A percentile compares a stretch with the other conserved stretches of the same genome.
Conservation (phyloP, 2,888 invertebrate species). For the Hylaea fasciaria region DNA sequence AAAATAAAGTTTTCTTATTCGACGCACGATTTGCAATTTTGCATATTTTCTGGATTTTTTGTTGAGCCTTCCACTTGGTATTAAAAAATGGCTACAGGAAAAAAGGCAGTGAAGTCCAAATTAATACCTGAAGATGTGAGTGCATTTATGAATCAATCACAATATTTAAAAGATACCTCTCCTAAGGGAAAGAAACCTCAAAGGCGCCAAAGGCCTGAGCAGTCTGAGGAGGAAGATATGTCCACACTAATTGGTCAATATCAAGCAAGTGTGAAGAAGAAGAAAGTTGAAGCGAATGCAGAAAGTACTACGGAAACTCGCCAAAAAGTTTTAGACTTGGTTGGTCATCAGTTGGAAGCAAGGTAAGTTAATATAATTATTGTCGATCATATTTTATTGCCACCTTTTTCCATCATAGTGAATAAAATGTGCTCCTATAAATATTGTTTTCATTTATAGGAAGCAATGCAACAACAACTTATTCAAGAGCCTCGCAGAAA, state of each 20-base stretch:
- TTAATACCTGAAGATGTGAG: constrained; percentile 60
- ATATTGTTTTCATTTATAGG: constrained; percentile 50
- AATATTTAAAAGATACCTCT: constrained; percentile 58
- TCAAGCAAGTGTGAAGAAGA: constrained; percentile 59
- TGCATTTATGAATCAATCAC: constrained; percentile 62
- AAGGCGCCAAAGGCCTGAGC: constrained; percentile 55
- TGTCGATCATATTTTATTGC: background rate
- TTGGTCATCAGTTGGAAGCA: constrained; percentile 62
- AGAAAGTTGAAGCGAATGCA: constrained; percentile 54
- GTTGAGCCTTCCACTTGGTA: background rate
- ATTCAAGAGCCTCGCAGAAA: constrained; percentile 60
- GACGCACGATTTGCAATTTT: background rate
- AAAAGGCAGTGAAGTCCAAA: constrained; percentile 61
- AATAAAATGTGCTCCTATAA: background rate
- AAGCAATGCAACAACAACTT: constrained; percentile 63
- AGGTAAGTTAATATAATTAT: constrained; percentile 53
- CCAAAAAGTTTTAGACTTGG: constrained; percentile 67
- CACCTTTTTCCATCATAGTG: background rate
- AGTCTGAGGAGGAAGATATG: constrained; percentile 57
- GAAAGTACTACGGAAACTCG: constrained; percentile 60
- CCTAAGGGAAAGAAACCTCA: constrained; percentile 58
- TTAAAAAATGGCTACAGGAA: constrained; percentile 56
- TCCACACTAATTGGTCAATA: constrained; percentile 57
- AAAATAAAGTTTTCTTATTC: background rate
- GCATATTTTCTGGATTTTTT: background rate